Evolutionary conservation across 2,113 vertebrate species (phyloP).

Genomic region (Arenaria interpres): DNA sequence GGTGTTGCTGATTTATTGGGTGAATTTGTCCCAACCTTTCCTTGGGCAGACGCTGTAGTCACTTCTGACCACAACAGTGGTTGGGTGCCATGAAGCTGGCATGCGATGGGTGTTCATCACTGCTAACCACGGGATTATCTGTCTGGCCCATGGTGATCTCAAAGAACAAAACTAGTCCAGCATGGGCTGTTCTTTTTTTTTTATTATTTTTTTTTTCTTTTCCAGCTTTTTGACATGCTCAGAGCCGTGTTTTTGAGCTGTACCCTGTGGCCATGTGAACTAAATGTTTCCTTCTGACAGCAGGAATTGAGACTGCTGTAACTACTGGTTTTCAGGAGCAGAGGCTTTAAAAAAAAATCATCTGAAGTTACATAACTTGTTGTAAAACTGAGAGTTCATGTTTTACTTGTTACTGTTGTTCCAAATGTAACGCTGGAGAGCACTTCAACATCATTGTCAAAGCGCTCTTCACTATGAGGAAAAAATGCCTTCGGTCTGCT

Average conservation of each 20-base stretch:
- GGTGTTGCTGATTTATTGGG: neutral
- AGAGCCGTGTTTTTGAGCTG: accelerated
- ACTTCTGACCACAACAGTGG: neutral
- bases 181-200: neutral
- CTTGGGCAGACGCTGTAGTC: neutral
- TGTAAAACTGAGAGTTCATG: neutral
- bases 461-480: neutral
- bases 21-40: neutral
- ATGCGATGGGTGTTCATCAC: neutral
- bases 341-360: neutral
- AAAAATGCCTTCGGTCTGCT: neutral
- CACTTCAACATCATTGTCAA: neutral
- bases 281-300: neutral
- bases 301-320: neutral
- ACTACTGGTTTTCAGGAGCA: neutral
- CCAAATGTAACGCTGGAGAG: neutral
- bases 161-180: neutral
- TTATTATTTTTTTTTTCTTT: no score
- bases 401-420: neutral
- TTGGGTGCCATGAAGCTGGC: neutral
- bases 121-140: neutral
- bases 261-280: neutral
- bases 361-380: neutral
- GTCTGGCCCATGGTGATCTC: neutral
- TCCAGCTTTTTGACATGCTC: accelerated